Base-by-base conservation (phyloP, 1,140 invertebrate genomes). In the Rhyacophila brunnea region DNA sequence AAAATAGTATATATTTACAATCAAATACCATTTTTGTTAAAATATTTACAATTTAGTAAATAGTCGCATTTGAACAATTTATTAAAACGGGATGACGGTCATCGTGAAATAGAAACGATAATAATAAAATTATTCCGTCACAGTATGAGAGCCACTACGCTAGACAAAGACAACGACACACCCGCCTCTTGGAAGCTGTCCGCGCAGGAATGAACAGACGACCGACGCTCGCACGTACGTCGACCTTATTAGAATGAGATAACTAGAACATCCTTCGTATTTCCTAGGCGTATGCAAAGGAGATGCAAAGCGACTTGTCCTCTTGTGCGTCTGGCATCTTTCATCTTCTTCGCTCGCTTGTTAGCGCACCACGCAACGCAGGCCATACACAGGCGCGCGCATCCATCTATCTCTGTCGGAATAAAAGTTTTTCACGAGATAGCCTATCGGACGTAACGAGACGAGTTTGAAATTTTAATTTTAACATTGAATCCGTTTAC, bases 181-280 rank as follows among this genome's bases (percentile, higher is more conserved):
- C 53, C 53, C 53, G 53, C 53, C 53, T 56, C 53, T 56, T 47
- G 53, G 53, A 56, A 56, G 53, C 53, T 47, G 53, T 44, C 38
- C n/a, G 38, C 53, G 17, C 53, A 47, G 35, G 53, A 56, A 47
- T 47, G 44, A 56, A 49, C 11, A 49, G 2, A 36, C 11, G 17
- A 36, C 32, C 28, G 36, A 40, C 14, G 20, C 32, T 17, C 17
- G 50, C 23, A 52, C 50, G 4, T 23, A 52, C 50, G 50, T 52
- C 13, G 6, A 11, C 36, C 11, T 13, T 28, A 14, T 42, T 20
- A 17, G 38, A 40, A 52, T 7, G 38, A 40, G 38, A 52, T 13
- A 11, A 42, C 9, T 10, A 1, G 6, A 43, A 52, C 36, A 52
- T 28, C 14, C 23, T 52, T 15, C n/a, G 19, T 20, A 34, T 38